A percentile compares a stretch with the other conserved stretches of the same genome.
phyloP scores from a whole-genome alignment of 2,888 invertebrate species.

The Noctua janthina region DNA sequence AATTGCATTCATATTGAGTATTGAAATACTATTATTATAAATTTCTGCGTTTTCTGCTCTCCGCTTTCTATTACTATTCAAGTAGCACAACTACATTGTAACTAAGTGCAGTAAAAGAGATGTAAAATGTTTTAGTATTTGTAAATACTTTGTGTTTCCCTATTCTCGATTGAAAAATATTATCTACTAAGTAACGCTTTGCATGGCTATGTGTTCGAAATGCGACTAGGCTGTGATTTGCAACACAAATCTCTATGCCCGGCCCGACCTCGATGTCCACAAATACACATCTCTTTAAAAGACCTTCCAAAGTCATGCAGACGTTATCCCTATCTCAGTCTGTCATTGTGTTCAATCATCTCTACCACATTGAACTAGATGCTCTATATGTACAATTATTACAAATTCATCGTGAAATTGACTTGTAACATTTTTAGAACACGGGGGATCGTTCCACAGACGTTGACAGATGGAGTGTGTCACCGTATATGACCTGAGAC shows the following conservation, averaged over 20 bases:
- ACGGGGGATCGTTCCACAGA: slow-evolving; percentile 1
- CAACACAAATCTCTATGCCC: not conserved
- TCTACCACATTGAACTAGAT: not conserved
- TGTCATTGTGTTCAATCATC: not conserved
- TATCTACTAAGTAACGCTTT: not conserved
- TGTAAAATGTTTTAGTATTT: not conserved
- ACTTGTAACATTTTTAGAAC: not conserved
- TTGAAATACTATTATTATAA: no score
- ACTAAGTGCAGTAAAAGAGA: not conserved
- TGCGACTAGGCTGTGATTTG: not conserved
- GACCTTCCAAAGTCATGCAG: not conserved
- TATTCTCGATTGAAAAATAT: slow-evolving; percentile 1
- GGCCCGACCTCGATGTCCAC: not conserved
- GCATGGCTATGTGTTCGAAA: not conserved
- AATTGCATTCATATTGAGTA: no score
- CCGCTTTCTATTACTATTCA: not conserved
- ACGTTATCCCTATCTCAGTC: not conserved
- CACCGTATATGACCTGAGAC: slow-evolving; percentile 14
- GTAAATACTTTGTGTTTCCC: not conserved
- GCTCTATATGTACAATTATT: not conserved
- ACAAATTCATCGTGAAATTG: slow-evolving; percentile 45
- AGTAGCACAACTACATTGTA: not conserved
- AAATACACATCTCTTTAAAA: not conserved
- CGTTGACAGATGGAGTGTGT: slow-evolving; percentile 8
- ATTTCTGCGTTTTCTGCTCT: no score